Conservation (phyloP, 2,797 vertebrate species). For the Taeniopygia guttata region DNA sequence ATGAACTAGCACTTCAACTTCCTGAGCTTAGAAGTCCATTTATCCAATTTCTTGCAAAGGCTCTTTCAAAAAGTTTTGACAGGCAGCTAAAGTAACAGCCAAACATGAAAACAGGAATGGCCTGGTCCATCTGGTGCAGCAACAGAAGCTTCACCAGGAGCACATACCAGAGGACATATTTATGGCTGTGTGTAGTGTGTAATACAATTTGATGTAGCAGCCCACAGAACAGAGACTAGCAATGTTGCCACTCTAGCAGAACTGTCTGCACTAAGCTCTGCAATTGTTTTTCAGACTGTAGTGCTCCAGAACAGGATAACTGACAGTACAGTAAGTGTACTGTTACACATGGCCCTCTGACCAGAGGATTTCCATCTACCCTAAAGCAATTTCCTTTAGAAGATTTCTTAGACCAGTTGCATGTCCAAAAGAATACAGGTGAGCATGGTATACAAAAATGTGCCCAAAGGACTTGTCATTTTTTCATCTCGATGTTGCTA, state of each 20-base stretch:
- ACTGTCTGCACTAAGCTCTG: background rate
- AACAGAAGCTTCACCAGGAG: background rate
- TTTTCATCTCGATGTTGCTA: background rate
- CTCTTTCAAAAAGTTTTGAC: background rate
- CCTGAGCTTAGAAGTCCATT: background rate
- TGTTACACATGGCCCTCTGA: background rate
- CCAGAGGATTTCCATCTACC: background rate
- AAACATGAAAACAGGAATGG: rapidly evolving
- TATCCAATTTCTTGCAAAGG: background rate
- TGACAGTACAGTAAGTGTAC: no score
- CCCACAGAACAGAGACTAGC: background rate
- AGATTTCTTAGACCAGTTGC: background rate
- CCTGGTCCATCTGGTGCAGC: background rate
- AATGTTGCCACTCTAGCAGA: background rate
- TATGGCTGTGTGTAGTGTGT: rapidly evolving
- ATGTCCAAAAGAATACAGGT: background rate
- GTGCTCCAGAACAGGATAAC: background rate
- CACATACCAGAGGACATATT: background rate
- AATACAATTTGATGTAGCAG: background rate
- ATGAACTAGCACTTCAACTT: background rate
- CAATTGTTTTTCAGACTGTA: background rate
- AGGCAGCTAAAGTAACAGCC: background rate
- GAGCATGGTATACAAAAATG: background rate
- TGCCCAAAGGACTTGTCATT: background rate
- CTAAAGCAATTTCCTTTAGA: background rate